Base-by-base conservation (phyloP, 2,113 vertebrate species). In the Cephalopholis sonnerati region DNA sequence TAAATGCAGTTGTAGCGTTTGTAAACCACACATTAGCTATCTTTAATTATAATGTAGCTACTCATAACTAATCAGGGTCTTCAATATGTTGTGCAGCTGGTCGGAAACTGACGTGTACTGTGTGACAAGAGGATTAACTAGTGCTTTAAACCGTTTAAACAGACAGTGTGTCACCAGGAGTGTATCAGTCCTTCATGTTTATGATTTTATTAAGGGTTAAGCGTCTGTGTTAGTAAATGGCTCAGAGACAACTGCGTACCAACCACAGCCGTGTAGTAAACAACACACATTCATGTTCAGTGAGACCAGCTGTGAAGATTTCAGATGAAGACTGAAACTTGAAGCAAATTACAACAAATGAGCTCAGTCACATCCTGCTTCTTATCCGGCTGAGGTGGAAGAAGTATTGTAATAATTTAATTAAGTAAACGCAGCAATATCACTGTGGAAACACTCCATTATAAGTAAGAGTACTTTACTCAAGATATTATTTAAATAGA, bases 101-200 rank as follows among this genome's bases (percentile, higher is more conserved):
- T 67, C 57, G 71, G 7, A 62, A 62, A 74, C 58, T 55, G 61
- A 62, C 64, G 44, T 65, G 57, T 29, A n/a, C 77, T 74, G 39
- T 2, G 18, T 3, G 61, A 65, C 57, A 79, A 27, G 25, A 32
- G 71, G 88, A 85, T 85, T 88, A 86, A 70, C 79, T 24, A 51
- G 7, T 7, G 29, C 24, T 65, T 22, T 41, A 68, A 77, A n/a
- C 27, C 8, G 13, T 17, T 74, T 63, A 29, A 55, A 63, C 64
- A 55, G 74, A 67, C 74, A 8, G 53, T 24, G 69, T 4, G 4
- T 57, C 5, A 2, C 15, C 8, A n/a, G 18, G 39, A 15, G 32
- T 25, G 3, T 1, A 2, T 36, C 7, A 3, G 16, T 17, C 6
- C 16, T 27, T 27, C 11, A 0, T 39, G 16, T 51, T 8, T n/a